These are phyloP conservation scores for Gavialis gangeticus DNA, from an alignment of 2,113 vertebrate genomes.

Conservation along the genomic window DNA sequence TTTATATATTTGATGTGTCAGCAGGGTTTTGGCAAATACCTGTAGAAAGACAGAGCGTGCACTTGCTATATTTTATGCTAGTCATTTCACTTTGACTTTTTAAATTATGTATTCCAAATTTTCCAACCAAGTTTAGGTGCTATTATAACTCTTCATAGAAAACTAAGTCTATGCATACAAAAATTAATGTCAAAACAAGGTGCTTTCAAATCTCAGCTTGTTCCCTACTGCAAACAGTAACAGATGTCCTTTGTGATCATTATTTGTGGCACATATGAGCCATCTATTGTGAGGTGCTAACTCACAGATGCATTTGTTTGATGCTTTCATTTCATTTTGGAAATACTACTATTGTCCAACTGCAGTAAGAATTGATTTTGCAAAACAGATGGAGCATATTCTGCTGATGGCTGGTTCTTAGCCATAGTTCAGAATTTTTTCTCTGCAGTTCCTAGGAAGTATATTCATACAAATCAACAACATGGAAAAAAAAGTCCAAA, in stretches of 20 bases:
- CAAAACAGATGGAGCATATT: slow-evolving; percentile 58
- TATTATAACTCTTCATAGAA: background rate
- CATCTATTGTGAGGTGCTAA: background rate
- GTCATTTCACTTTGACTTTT: background rate
- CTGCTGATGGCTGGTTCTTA: slow-evolving; percentile 61
- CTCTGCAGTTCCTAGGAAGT: slow-evolving; percentile 8
- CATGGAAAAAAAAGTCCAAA: slow-evolving; percentile 4
- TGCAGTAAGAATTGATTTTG: background rate
- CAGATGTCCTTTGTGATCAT: slow-evolving; percentile 21
- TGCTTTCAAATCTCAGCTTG: background rate
- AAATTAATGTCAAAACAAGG: background rate
- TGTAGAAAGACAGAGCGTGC: no score
- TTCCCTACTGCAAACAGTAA: background rate
- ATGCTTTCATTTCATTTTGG: background rate
- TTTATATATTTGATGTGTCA: no score
- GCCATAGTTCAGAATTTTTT: slow-evolving; percentile 54
- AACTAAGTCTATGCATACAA: background rate
- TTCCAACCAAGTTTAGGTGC: background rate
- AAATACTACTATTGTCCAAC: slow-evolving; percentile 11
- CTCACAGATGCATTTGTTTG: background rate
- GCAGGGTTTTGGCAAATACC: no score
- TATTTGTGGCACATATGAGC: background rate
- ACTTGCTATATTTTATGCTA: background rate
- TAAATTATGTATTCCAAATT: background rate
- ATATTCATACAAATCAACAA: slow-evolving; percentile 23